Evolutionary conservation across 2,888 invertebrate genomes (phyloP), one percentile per base, ranked within the genome.

Genomic region (Cheilosia grossa): DNA sequence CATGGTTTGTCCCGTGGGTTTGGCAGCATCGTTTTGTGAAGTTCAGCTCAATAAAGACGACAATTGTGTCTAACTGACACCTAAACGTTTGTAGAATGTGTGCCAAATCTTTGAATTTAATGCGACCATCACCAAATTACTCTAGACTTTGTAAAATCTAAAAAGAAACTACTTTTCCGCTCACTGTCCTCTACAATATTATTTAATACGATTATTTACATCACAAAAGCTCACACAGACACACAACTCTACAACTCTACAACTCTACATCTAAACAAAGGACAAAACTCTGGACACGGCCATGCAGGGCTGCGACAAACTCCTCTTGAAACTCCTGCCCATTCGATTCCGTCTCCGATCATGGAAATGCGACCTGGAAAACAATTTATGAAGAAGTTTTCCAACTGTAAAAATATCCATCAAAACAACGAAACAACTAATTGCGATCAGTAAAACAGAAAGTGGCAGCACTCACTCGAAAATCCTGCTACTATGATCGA

Each of bases 401-500:
- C 69, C 78, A 49, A 78, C 78, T 78, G 78, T 40, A 40, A 78
- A 58, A 58, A 69, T 30, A 78, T 61, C 49, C 33, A 24, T 47
- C 30, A 9, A 30, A 30, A 30, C 2, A 74, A 54, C 54, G 47
- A 40, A 15, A 51, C n/a, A 21, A 30, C 19, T 33, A 58, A 47
- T 33, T 56, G 44, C 17, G 21, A 24, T 37, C 44, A 47, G 64
- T 19, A 51, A 33, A 30, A 30, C 4, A 24, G n/a, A 47, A 6
- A 58, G 40, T 64, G 49, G 42, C 51, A 72, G 19, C 70, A 90
- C 90, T 91, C 88, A 91, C 91, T 91, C 91, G 87, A 91, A 91
- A 87, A 91, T 90, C 66, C 89, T 89, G 70, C 87, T 87, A 63
- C 91, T 89, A 86, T 91, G 90, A 86, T 91, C 91, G 77, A 91